Evolutionary conservation across 2,797 vertebrate genomes (phyloP).

Genomic region (Malacoraja senta): DNA sequence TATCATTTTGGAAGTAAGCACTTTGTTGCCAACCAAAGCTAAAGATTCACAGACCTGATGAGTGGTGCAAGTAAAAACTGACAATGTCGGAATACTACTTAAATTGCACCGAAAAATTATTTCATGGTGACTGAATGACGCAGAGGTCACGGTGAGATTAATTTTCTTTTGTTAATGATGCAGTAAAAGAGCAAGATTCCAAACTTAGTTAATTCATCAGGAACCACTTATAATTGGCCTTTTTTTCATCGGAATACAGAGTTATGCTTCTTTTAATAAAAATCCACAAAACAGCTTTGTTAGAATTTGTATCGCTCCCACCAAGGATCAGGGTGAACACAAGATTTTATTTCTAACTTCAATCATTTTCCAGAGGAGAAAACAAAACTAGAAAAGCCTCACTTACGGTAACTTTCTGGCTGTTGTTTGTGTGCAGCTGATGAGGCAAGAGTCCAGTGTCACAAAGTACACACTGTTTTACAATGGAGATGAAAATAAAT

Average conservation of each 20-base stretch:
- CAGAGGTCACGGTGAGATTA: not conserved
- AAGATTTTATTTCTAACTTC: not conserved
- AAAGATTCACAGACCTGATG: not conserved
- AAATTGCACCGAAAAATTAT: not conserved
- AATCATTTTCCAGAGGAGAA: not conserved
- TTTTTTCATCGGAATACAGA: not conserved
- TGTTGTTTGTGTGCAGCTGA: not conserved
- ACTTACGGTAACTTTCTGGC: not conserved
- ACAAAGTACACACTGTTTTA: not conserved
- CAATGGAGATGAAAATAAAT: not conserved
- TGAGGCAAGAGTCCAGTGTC: not conserved
- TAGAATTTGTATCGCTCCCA: not conserved
- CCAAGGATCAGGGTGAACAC: not conserved
- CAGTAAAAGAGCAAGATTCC: not conserved
- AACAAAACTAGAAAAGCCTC: not conserved
- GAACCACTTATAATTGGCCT: not conserved
- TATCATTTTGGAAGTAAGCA: not conserved
- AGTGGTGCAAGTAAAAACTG: not conserved
- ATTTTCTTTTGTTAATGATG: not conserved
- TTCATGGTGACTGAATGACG: not conserved
- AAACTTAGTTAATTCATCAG: not conserved
- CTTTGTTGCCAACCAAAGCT: not conserved
- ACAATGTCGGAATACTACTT: not conserved
- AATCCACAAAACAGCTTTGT: not conserved
- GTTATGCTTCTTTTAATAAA: not conserved